Conservation (phyloP, 2,113 vertebrate genomes). For the pig (Sus scrofa) region DNA sequence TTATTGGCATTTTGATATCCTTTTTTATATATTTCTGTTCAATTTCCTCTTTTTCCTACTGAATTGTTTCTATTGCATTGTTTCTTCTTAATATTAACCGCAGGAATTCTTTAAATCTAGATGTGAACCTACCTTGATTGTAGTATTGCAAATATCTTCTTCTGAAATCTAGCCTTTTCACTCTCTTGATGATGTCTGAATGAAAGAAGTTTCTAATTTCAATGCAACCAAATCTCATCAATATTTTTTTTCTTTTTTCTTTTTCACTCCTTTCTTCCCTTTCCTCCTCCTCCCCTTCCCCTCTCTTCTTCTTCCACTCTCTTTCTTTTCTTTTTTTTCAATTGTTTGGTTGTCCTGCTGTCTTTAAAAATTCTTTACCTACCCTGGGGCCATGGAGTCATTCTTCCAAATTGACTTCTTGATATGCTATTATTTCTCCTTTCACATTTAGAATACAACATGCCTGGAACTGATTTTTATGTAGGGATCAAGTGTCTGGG, state of each 20-base stretch:
- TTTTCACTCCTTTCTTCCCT: background rate
- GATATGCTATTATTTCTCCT: background rate
- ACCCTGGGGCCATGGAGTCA: background rate
- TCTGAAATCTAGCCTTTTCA: background rate
- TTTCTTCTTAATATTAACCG: background rate
- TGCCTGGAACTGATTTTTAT: constrained; percentile 16
- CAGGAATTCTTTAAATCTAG: background rate
- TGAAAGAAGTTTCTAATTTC: constrained; percentile 3
- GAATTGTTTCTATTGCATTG: background rate
- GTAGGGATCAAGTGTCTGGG: background rate
- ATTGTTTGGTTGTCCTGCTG: background rate
- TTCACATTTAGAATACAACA: background rate
- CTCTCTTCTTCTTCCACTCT: too few species aligned
- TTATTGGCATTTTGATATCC: background rate
- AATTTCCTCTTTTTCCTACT: background rate
- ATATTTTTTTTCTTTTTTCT: background rate
- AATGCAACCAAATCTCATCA: background rate
- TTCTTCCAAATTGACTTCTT: background rate
- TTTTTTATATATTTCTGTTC: background rate
- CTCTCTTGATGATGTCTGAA: background rate
- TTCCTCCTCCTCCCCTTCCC: background rate
- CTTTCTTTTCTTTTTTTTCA: background rate
- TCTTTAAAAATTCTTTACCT: constrained; percentile 11
- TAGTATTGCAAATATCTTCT: background rate
- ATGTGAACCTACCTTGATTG: background rate